phyloP scores from a whole-genome alignment of 23 tunicate species.

The Styela clava region DNA sequence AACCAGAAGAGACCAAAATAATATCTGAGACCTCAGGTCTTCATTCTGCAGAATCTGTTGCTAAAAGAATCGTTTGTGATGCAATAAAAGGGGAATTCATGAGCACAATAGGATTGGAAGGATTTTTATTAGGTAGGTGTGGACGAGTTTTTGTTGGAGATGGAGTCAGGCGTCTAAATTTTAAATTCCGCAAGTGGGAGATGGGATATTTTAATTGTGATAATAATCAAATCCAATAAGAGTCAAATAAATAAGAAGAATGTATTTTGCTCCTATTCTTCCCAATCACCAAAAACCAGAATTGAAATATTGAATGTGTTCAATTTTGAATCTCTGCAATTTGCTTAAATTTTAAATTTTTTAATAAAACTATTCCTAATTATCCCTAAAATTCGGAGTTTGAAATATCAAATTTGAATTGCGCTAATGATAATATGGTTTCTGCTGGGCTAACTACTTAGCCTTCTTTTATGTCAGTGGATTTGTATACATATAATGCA shows the following conservation, averaged over 20 bases:
- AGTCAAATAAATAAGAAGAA: not conserved
- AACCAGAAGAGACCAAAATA: slow-evolving; percentile 81
- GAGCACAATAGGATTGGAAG: slow-evolving; percentile 65
- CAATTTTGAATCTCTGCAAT: too few species aligned
- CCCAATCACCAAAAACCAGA: too few species aligned
- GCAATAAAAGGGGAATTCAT: slow-evolving; percentile 62
- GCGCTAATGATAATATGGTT: too few species aligned
- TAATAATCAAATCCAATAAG: not conserved
- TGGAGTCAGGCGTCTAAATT: not conserved
- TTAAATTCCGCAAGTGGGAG: not conserved
- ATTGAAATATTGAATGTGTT: too few species aligned
- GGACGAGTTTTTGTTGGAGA: not conserved
- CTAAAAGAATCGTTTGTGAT: slow-evolving; percentile 55
- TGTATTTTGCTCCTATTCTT: too few species aligned
- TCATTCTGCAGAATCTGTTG: slow-evolving; percentile 64
- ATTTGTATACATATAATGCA: too few species aligned
- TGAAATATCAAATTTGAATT: too few species aligned
- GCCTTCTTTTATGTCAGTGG: too few species aligned
- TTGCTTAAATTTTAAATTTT: too few species aligned
- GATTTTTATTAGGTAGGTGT: slow-evolving; percentile 75
- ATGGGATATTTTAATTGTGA: not conserved
- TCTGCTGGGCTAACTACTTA: too few species aligned
- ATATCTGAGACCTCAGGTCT: slow-evolving; percentile 79
- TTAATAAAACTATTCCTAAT: too few species aligned
- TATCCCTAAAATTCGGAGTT: too few species aligned